Conservation (phyloP, 2,888 invertebrate genomes). For the Hydropsyche betteni region DNA sequence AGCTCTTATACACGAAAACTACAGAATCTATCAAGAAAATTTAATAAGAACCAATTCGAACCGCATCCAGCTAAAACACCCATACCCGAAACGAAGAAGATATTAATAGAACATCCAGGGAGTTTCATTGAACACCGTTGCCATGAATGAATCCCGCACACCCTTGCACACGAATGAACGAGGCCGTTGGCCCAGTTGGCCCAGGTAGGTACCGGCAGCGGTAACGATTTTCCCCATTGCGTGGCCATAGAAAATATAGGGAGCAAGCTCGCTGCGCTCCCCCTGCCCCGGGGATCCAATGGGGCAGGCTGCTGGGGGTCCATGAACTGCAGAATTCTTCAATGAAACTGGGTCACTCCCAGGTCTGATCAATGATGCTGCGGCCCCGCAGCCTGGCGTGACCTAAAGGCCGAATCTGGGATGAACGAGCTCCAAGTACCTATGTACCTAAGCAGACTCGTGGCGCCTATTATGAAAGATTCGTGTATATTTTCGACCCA, state of each 20-base stretch:
- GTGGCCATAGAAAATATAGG: not conserved
- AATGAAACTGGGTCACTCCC: constrained; percentile 43
- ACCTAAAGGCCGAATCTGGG: not conserved
- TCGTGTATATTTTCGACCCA: too few species aligned
- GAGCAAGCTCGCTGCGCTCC: constrained; percentile 7
- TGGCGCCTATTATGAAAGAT: too few species aligned
- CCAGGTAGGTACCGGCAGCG: not conserved
- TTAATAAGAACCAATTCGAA: too few species aligned
- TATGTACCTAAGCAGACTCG: too few species aligned
- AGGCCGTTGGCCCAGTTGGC: constrained; percentile 7
- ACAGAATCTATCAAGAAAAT: too few species aligned
- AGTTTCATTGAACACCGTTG: too few species aligned
- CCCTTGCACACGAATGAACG: not conserved
- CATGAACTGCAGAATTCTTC: constrained; percentile 34
- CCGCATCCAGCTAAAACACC: too few species aligned
- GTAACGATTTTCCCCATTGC: constrained; percentile 33
- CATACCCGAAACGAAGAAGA: too few species aligned
- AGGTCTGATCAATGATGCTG: constrained; percentile 42
- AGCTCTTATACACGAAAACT: too few species aligned
- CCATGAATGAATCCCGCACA: too few species aligned
- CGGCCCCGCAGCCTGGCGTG: constrained; percentile 1
- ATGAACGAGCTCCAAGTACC: not conserved
- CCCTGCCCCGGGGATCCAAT: constrained; percentile 2
- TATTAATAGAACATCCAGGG: too few species aligned
- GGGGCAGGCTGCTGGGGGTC: constrained; percentile 2